Conservation (phyloP, 2,888 invertebrate genomes). For the Mythimna vitellina region DNA sequence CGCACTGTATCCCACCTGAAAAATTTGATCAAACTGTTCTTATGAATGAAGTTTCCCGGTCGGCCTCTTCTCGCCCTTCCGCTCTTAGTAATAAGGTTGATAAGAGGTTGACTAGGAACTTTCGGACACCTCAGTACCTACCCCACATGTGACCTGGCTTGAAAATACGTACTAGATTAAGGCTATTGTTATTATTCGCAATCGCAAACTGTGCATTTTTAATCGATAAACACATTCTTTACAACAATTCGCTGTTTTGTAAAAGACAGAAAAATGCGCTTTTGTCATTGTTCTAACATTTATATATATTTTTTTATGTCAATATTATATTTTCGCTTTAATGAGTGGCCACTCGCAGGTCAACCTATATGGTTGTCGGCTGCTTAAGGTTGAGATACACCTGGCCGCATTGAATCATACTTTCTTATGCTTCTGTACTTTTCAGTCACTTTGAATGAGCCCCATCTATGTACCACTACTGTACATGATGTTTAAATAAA, state of each 20-base stretch:
- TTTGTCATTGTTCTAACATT: neutral
- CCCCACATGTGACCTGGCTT: constrained; percentile 36
- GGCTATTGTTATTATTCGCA: constrained; percentile 1
- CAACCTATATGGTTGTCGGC: too few relatives aligned
- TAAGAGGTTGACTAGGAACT: neutral
- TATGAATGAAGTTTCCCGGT: neutral
- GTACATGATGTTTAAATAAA: too few relatives aligned
- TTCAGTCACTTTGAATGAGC: too few relatives aligned
- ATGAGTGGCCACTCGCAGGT: too few relatives aligned
- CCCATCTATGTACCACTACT: too few relatives aligned
- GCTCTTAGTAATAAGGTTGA: neutral
- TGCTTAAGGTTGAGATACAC: too few relatives aligned
- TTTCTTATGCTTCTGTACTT: too few relatives aligned
- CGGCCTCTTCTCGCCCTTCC: neutral
- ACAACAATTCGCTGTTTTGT: neutral
- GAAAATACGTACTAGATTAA: constrained; percentile 51
- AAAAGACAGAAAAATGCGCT: neutral
- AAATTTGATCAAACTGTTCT: constrained; percentile 12
- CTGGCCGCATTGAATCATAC: too few relatives aligned
- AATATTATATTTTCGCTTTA: neutral
- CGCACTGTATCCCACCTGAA: constrained; percentile 43
- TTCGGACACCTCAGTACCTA: neutral
- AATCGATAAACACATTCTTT: neutral
- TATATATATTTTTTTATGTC: neutral
- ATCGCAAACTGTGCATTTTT: neutral